Percentiles rank a stretch among this genome's conserved stretches.
phyloP scores from a whole-genome alignment of 1,140 invertebrate genomes.

The Ips typographus region DNA sequence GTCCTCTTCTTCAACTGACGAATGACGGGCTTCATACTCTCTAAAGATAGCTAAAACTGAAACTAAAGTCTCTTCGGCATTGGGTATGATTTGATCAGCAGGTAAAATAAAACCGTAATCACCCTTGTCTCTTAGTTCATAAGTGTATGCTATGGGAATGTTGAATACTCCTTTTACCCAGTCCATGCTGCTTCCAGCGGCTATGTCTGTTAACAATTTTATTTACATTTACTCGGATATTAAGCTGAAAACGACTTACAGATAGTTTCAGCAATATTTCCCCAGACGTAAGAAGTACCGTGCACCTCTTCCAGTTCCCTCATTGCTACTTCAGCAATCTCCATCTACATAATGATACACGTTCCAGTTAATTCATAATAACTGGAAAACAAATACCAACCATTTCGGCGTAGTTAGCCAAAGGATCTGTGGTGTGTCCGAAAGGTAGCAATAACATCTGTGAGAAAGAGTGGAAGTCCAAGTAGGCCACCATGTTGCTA shows the following conservation, averaged over 20 bases:
- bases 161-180: conserved; percentile 68
- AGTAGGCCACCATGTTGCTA: conserved; percentile 63
- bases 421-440: conserved; percentile 60
- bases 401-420: conserved; percentile 64
- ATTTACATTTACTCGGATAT: no score
- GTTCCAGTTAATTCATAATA: no score
- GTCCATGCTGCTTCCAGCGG: conserved; percentile 66
- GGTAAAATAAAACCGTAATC: conserved; percentile 74
- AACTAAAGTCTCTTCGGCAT: conserved; percentile 69
- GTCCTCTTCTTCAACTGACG: neutral
- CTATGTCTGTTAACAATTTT: conserved; percentile 51
- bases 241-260: conserved; percentile 54
- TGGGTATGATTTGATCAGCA: conserved; percentile 67
- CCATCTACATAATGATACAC: conserved; percentile 43
- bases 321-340: conserved; percentile 61
- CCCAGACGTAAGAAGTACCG: conserved; percentile 62
- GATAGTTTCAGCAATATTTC: conserved; percentile 59
- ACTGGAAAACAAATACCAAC: conserved; percentile 43
- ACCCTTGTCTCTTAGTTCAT: conserved; percentile 66
- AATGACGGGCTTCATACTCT: conserved; percentile 46
- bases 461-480: conserved; percentile 76
- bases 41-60: conserved; percentile 59
- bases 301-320: conserved; percentile 59
- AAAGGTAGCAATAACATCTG: conserved; percentile 72
- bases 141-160: conserved; percentile 67